Conservation (phyloP, 2,888 invertebrate species). For the Watsonalla cultraria region DNA sequence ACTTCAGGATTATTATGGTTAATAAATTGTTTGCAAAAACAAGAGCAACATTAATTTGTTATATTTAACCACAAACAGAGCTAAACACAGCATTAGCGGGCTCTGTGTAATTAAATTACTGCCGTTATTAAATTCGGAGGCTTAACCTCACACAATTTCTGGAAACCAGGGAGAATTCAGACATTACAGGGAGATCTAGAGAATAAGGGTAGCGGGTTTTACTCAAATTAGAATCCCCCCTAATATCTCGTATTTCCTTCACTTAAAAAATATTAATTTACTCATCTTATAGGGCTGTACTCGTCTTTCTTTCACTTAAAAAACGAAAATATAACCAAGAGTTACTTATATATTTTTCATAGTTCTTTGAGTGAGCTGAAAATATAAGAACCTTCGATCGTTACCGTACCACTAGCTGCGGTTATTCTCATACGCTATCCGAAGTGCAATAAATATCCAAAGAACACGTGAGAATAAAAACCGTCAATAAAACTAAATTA, state of each 20-base stretch:
- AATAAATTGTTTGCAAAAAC: too few species aligned
- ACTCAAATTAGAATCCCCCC: background rate
- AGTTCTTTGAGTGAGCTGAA: too few species aligned
- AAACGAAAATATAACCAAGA: too few species aligned
- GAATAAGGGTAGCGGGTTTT: background rate
- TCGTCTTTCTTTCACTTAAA: too few species aligned
- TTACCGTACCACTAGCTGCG: too few species aligned
- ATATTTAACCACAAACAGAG: background rate
- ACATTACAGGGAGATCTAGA: background rate
- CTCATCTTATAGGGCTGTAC: too few species aligned
- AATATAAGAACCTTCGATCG: too few species aligned
- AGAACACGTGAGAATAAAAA: background rate
- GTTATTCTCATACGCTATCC: background rate
- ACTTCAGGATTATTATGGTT: too few species aligned
- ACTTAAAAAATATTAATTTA: too few species aligned
- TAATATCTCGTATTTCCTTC: background rate
- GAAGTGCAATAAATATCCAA: background rate
- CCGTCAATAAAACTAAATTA: background rate
- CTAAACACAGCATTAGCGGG: background rate
- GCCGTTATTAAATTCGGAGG: background rate
- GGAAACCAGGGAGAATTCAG: background rate
- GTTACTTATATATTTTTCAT: too few species aligned
- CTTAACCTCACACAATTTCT: background rate
- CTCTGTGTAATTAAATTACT: background rate
- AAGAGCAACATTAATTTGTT: background rate